A percentile compares a stretch with the other conserved stretches of the same genome.
Evolutionary conservation across 1,140 invertebrate genomes (phyloP).

Genomic region (Trachymyrmex cornetzi): DNA sequence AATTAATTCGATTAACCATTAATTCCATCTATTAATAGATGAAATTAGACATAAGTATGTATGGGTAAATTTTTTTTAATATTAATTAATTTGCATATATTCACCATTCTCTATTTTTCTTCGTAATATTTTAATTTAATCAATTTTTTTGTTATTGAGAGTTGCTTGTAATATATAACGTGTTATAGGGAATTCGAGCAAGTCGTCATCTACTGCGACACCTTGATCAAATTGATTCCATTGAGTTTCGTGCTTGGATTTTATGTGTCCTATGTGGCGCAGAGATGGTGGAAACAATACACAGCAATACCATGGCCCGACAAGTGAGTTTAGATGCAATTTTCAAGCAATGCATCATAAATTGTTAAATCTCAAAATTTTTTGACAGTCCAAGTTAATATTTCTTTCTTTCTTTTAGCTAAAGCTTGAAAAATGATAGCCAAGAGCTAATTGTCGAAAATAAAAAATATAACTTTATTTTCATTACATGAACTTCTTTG

Average conservation of each 20-base stretch:
- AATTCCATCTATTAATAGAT: background rate
- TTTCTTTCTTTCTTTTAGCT: background rate
- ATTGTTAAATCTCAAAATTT: background rate
- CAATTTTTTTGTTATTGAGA: background rate
- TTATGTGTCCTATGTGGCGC: constrained; percentile 91
- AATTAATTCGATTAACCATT: background rate
- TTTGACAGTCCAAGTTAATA: background rate
- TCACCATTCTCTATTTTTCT: background rate
- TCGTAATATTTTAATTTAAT: constrained; percentile 60
- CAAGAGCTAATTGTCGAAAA: background rate
- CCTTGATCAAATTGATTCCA: constrained; percentile 89
- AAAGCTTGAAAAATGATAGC: background rate
- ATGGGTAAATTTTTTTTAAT: background rate
- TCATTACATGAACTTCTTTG: background rate
- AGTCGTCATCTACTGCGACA: constrained; percentile 89
- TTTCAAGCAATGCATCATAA: background rate
- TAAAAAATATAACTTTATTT: background rate
- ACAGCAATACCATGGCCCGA: constrained; percentile 92
- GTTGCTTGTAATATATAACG: background rate
- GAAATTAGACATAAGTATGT: background rate
- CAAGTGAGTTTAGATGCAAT: constrained; percentile 86
- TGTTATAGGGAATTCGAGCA: constrained; percentile 88
- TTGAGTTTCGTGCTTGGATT: constrained; percentile 92
- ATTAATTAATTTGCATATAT: background rate
- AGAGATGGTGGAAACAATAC: constrained; percentile 92